Conservation (phyloP, 92 coral and sea anemone genomes). For the Metridium senile region DNA sequence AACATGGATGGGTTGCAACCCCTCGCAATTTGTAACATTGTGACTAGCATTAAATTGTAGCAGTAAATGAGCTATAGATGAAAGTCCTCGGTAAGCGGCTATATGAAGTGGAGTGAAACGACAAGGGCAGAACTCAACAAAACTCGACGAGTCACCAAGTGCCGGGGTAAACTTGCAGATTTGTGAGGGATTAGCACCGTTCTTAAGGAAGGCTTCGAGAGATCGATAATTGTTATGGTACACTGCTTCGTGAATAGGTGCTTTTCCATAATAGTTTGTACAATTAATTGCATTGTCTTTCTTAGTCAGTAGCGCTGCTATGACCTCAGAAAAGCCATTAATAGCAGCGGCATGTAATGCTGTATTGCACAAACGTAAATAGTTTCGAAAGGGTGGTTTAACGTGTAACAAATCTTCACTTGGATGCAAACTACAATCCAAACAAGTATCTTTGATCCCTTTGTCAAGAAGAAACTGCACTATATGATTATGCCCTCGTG, state of each 20-base stretch:
- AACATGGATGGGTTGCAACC: conserved; percentile 55
- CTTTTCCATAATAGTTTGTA: conserved; percentile 62
- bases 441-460: conserved; percentile 59
- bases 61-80: conserved; percentile 22
- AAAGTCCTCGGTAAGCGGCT: conserved; percentile 49
- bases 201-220: conserved; percentile 22
- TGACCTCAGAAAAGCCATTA: conserved; percentile 27
- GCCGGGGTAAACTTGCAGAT: conserved; percentile 7
- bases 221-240: conserved; percentile 33
- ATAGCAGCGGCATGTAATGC: conserved; percentile 83
- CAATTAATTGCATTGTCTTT: conserved; percentile 36
- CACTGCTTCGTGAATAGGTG: conserved; percentile 67
- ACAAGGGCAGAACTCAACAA: conserved; percentile 13
- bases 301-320: conserved; percentile 26
- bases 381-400: conserved; percentile 30
- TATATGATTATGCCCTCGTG: conserved; percentile 43
- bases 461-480: conserved; percentile 51
- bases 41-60: conserved; percentile 37
- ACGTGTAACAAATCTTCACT: neutral
- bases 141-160: neutral
- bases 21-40: conserved; percentile 46
- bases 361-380: conserved; percentile 58
- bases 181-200: conserved; percentile 16
- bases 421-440: conserved; percentile 40
- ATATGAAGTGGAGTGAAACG: conserved; percentile 42